Percentiles rank a stretch among this genome's conserved stretches.
Evolutionary conservation across 1,140 invertebrate species (phyloP).

Genomic region (Drosophila chauvacae): DNA sequence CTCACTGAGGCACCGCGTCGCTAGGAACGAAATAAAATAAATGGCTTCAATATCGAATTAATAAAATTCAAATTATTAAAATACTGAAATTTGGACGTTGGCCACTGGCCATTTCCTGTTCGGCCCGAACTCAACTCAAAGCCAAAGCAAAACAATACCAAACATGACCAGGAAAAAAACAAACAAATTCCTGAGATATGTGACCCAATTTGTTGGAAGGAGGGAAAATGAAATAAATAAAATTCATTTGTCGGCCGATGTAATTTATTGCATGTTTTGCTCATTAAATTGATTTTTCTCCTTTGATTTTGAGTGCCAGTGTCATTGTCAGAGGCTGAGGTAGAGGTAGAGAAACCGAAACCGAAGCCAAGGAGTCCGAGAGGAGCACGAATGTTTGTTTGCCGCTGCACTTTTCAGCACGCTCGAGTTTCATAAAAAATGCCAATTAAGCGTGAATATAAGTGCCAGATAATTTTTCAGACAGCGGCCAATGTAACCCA

Average conservation of each 20-base stretch:
- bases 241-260: slow-evolving; percentile 56
- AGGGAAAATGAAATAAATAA: slow-evolving; percentile 43
- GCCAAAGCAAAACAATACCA: slow-evolving; percentile 18
- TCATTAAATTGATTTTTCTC: slow-evolving; percentile 83
- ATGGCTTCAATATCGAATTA: slow-evolving; percentile 60
- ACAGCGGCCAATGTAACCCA: slow-evolving; percentile 81
- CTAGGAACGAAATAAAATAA: slow-evolving; percentile 53
- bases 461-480: slow-evolving; percentile 84
- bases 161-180: neutral
- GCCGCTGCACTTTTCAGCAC: slow-evolving; percentile 72
- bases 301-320: slow-evolving; percentile 82
- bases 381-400: slow-evolving; percentile 70
- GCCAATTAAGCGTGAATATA: slow-evolving; percentile 85
- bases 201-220: slow-evolving; percentile 65
- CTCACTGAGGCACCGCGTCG: slow-evolving; percentile 11
- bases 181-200: slow-evolving; percentile 40
- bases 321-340: slow-evolving; percentile 66
- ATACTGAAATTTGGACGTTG: slow-evolving; percentile 37
- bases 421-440: slow-evolving; percentile 82
- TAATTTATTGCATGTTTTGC: slow-evolving; percentile 83
- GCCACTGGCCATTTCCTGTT: slow-evolving; percentile 51
- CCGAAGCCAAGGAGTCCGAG: slow-evolving; percentile 42
- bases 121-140: slow-evolving; percentile 3
- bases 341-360: slow-evolving; percentile 3
- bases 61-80: slow-evolving; percentile 69